These are phyloP conservation scores for Saguinus midas DNA, from an alignment of 2,113 vertebrate species.

Conservation along the genomic window DNA sequence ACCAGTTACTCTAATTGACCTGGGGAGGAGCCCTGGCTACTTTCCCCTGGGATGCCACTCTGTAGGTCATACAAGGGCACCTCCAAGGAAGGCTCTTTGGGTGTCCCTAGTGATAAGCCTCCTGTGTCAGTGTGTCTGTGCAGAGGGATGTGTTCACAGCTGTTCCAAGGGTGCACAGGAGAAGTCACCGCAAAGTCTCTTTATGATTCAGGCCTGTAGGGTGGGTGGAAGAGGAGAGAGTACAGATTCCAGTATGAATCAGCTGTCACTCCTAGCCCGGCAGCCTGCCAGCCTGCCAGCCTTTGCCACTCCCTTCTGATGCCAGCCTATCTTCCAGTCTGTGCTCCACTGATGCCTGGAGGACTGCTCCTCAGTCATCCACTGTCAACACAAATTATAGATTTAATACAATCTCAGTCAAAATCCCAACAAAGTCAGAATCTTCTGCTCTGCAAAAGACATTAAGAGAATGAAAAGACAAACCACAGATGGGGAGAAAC, in stretches of 20 bases:
- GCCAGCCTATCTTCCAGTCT: background rate
- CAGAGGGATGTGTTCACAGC: background rate
- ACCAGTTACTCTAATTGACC: background rate
- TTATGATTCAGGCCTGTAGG: slow-evolving; percentile 7
- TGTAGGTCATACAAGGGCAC: background rate
- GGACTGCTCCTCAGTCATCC: background rate
- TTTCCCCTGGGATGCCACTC: background rate
- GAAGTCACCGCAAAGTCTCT: rapidly evolving
- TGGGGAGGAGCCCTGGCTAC: background rate
- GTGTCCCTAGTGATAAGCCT: background rate
- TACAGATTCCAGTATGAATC: background rate
- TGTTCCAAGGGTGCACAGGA: no score
- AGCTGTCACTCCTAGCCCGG: background rate
- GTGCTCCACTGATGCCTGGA: background rate
- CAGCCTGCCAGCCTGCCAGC: background rate
- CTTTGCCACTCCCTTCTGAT: background rate
- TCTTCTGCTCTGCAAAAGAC: background rate
- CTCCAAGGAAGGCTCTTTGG: background rate
- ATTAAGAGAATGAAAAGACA: background rate
- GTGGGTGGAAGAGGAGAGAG: background rate
- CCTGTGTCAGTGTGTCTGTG: no score
- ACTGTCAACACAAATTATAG: background rate
- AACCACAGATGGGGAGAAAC: background rate
- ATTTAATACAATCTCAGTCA: background rate
- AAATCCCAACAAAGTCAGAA: background rate